phyloP scores from a whole-genome alignment of 2,113 vertebrate genomes.

The Chitala chitala region DNA sequence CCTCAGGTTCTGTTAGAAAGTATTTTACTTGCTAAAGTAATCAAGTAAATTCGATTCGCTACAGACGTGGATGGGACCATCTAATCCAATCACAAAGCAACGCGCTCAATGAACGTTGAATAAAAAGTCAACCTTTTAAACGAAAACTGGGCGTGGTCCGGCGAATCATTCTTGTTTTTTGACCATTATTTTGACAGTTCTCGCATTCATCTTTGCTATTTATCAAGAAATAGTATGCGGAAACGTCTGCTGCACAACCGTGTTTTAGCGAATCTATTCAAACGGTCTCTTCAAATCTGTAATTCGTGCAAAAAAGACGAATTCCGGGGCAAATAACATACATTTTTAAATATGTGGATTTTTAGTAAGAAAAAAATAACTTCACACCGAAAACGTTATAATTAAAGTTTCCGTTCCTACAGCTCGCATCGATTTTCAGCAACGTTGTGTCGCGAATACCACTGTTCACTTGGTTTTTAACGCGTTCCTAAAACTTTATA shows the following conservation, averaged over 20 bases:
- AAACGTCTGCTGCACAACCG: background rate
- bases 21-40: constrained; percentile 2
- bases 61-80: background rate
- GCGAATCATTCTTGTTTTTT: background rate
- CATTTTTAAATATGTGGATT: background rate
- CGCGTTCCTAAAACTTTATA: constrained; percentile 27
- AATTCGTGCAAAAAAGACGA: constrained; percentile 1
- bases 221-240: background rate
- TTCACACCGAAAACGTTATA: background rate
- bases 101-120: constrained; percentile 8
- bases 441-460: background rate
- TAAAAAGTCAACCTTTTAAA: background rate
- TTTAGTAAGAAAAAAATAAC: background rate
- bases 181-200: background rate
- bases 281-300: background rate
- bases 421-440: background rate
- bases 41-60: background rate
- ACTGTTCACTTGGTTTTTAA: constrained; percentile 5
- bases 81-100: constrained; percentile 9
- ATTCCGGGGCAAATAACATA: background rate
- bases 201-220: background rate
- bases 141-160: constrained; percentile 21
- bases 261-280: background rate
- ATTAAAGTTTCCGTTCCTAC: background rate
- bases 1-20: background rate